Conservation (phyloP, 2,888 invertebrate genomes). For the Coelinius sp. region DNA sequence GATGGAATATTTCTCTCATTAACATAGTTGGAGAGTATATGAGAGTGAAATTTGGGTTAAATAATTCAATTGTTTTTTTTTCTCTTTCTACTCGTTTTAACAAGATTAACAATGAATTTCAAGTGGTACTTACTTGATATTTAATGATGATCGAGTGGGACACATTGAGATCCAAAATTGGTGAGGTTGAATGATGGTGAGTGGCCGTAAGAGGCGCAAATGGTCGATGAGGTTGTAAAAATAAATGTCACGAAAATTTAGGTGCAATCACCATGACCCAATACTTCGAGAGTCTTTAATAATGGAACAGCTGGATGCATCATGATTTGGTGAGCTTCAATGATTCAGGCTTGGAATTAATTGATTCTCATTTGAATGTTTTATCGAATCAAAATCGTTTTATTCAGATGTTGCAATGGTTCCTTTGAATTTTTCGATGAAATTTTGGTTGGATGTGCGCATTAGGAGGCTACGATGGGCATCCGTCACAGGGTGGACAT, state of each 20-base stretch:
- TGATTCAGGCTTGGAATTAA: neutral
- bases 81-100: neutral
- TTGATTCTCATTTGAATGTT: neutral
- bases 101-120: slow-evolving; percentile 9
- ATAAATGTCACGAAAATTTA: slow-evolving; percentile 18
- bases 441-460: too few species aligned
- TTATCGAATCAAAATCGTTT: neutral
- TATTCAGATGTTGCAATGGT: too few species aligned
- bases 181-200: neutral
- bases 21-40: neutral
- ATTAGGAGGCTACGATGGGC: neutral
- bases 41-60: neutral
- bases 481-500: neutral
- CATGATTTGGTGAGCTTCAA: neutral
- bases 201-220: neutral
- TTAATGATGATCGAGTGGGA: slow-evolving; percentile 12
- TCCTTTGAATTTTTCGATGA: too few species aligned
- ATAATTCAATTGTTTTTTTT: neutral
- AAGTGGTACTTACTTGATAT: neutral
- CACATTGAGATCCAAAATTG: slow-evolving; percentile 1
- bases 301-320: slow-evolving; percentile 4
- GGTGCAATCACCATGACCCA: slow-evolving; percentile 3
- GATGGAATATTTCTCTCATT: neutral
- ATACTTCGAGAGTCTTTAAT: neutral
- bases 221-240: slow-evolving; percentile 12